These are phyloP conservation scores for Vannuccia rotundouncinata DNA, from an alignment of 2,888 invertebrate species.

Conservation along the genomic window DNA sequence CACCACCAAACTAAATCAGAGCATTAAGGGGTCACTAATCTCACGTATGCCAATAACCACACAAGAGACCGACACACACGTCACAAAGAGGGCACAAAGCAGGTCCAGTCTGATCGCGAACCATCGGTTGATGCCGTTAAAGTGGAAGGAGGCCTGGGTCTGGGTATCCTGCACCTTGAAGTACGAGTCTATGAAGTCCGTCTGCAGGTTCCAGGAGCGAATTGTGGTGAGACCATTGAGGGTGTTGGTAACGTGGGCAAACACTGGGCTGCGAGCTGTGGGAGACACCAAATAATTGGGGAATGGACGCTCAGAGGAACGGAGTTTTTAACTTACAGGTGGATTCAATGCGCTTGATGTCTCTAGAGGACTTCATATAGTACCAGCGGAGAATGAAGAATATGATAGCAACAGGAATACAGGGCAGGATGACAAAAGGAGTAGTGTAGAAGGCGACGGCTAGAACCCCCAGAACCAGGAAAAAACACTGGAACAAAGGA, in stretches of 20 bases:
- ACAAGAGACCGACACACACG: constrained; percentile 70
- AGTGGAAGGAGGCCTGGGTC: constrained; percentile 83
- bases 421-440: too few species aligned
- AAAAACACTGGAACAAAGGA: too few species aligned
- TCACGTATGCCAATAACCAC: too few species aligned
- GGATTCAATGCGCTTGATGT: constrained; percentile 64
- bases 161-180: constrained; percentile 63
- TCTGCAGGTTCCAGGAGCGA: constrained; percentile 75
- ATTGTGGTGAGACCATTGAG: constrained; percentile 84
- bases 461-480: too few species aligned
- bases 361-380: constrained; percentile 72
- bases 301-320: neutral
- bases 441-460: too few species aligned
- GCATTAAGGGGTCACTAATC: too few species aligned
- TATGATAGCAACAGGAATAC: too few species aligned
- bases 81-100: constrained; percentile 77
- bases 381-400: too few species aligned
- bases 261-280: constrained; percentile 84
- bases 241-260: constrained; percentile 80
- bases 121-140: constrained; percentile 79
- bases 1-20: too few species aligned
- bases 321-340: constrained; percentile 60
- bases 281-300: neutral
- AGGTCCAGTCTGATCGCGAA: constrained; percentile 88
- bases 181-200: constrained; percentile 63